Percentiles rank a stretch among this genome's conserved stretches.
Conservation (phyloP, 2,113 vertebrate species). For the Caloenas nicobarica region DNA sequence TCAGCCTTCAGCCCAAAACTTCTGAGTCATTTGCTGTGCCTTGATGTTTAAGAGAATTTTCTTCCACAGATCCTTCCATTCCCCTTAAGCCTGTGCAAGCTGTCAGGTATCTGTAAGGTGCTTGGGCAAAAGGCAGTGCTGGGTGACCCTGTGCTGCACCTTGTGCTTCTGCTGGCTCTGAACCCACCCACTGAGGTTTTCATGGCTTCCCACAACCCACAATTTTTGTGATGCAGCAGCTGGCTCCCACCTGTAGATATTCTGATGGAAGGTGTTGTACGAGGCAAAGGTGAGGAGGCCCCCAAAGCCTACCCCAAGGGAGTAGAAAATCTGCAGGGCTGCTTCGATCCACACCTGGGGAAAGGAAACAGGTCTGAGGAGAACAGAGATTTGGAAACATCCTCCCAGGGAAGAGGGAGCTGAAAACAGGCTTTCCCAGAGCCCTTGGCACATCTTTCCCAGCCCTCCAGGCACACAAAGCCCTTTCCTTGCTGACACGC, state of each 20-base stretch:
- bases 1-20: background rate
- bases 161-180: fast-evolving
- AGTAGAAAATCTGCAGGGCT: conserved; percentile 84
- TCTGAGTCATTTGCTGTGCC: background rate
- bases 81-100: background rate
- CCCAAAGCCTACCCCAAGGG: conserved; percentile 82
- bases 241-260: conserved; percentile 78
- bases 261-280: conserved; percentile 84
- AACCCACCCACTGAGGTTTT: background rate
- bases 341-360: conserved; percentile 83
- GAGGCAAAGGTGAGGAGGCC: conserved; percentile 84
- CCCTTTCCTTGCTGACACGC: background rate
- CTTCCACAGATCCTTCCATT: background rate
- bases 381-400: background rate
- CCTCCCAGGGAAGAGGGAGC: background rate
- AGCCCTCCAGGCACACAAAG: background rate
- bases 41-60: background rate
- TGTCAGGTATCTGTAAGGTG: background rate
- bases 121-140: background rate
- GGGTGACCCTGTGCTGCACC: background rate
- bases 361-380: background rate
- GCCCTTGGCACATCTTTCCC: background rate
- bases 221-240: background rate
- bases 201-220: background rate
- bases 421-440: background rate